These are phyloP conservation scores for Syngnathus rostellatus DNA, from an alignment of 2,797 vertebrate species.

Conservation along the genomic window DNA sequence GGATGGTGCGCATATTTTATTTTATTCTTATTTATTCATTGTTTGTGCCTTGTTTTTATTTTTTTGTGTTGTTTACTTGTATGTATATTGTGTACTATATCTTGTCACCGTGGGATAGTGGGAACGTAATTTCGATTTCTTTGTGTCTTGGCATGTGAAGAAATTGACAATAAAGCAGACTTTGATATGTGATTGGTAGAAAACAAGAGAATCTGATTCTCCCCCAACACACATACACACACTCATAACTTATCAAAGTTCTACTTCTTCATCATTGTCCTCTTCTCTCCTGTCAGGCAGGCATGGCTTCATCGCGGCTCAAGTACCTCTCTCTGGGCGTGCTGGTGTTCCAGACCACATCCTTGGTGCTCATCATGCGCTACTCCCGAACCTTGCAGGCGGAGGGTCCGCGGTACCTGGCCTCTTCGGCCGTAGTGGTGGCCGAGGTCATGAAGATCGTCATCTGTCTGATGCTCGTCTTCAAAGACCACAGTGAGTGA, in stretches of 20 bases:
- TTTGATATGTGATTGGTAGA: too few species aligned
- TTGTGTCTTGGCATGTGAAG: too few species aligned
- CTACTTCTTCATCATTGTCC: neutral
- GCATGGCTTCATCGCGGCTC: conserved; percentile 76
- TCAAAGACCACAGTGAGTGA: conserved; percentile 81
- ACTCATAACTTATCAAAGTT: too few species aligned
- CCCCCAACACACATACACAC: too few species aligned
- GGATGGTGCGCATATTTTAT: neutral
- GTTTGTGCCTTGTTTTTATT: too few species aligned
- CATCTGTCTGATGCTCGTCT: conserved; percentile 84
- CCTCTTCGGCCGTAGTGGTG: conserved; percentile 92
- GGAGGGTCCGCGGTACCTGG: conserved; percentile 92
- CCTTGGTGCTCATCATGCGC: conserved; percentile 95
- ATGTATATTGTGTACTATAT: too few species aligned
- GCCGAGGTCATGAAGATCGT: conserved; percentile 93
- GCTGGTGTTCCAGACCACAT: conserved; percentile 96
- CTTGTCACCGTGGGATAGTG: too few species aligned
- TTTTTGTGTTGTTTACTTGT: too few species aligned
- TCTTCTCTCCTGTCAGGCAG: neutral
- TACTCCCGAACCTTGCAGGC: conserved; percentile 92
- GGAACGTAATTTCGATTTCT: too few species aligned
- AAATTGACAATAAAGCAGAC: too few species aligned
- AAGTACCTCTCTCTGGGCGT: conserved; percentile 95
- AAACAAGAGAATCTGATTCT: neutral
- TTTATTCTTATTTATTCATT: too few species aligned